Conservation (phyloP, 53 echinoderm and acorn worm genomes). For the Mesocentrotus franciscanus region DNA sequence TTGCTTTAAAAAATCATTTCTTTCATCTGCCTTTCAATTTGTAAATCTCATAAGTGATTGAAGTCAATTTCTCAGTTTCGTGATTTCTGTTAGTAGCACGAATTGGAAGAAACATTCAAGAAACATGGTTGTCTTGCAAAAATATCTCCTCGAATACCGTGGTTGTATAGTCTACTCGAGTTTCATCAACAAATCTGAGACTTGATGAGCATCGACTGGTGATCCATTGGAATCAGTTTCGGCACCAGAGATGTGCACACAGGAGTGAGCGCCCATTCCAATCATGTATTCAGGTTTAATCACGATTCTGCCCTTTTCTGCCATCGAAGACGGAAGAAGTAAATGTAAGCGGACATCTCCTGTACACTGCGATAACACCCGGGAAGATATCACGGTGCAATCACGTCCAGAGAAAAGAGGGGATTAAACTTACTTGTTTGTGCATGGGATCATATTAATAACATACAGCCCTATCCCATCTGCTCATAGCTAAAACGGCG, state of each 20-base stretch:
- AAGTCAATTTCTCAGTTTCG: not conserved
- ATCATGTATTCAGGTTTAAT: slow-evolving; percentile 31
- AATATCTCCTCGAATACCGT: not conserved
- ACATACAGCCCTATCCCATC: not conserved
- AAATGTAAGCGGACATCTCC: not conserved
- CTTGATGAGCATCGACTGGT: slow-evolving; percentile 13
- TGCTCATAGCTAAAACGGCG: too few species aligned
- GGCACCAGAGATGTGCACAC: not conserved
- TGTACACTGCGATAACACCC: not conserved
- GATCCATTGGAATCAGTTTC: slow-evolving; percentile 2
- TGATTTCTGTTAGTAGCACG: not conserved
- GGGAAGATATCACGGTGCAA: not conserved
- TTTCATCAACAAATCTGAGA: slow-evolving; percentile 15
- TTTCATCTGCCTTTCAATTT: not conserved
- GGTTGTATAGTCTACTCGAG: not conserved
- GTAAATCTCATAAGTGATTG: not conserved
- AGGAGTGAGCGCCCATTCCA: not conserved
- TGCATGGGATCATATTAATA: not conserved
- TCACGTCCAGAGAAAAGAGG: not conserved
- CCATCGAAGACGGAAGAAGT: not conserved
- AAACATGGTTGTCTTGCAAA: not conserved
- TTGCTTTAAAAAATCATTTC: not conserved
- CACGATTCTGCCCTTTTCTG: slow-evolving; percentile 3
- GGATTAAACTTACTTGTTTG: not conserved
- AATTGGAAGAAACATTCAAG: not conserved